These are phyloP conservation scores for Calyptomena viridis DNA, from an alignment of 2,113 vertebrate genomes.

Conservation along the genomic window DNA sequence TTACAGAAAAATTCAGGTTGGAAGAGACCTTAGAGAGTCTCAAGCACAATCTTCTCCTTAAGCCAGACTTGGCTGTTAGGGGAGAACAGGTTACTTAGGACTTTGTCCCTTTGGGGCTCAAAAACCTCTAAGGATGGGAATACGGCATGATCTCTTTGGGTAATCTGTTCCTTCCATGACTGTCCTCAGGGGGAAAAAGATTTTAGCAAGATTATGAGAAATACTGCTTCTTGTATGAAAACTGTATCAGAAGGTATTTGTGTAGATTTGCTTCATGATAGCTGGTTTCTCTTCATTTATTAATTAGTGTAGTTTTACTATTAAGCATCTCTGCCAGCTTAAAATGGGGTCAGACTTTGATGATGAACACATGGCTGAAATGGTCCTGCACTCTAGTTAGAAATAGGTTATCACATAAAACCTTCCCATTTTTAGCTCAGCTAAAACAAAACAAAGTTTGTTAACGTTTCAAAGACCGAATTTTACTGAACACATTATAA, in stretches of 20 bases:
- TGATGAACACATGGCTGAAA: neutral
- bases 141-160: neutral
- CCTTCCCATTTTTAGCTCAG: neutral
- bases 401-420: constrained; percentile 35
- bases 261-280: neutral
- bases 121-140: neutral
- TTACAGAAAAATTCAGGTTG: neutral
- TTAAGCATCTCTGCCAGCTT: neutral
- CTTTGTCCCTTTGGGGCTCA: neutral
- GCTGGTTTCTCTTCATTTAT: neutral
- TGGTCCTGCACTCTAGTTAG: neutral
- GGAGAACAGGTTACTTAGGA: neutral
- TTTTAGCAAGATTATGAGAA: neutral
- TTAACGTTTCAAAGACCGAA: neutral
- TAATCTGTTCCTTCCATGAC: neutral
- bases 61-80: neutral
- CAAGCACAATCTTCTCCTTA: neutral
- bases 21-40: neutral
- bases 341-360: constrained; percentile 44
- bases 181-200: neutral
- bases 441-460: neutral
- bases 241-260: neutral
- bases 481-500: neutral
- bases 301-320: neutral
- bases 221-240: neutral